Conservation (phyloP, 2,888 invertebrate genomes). For the Leucophenga montana region DNA sequence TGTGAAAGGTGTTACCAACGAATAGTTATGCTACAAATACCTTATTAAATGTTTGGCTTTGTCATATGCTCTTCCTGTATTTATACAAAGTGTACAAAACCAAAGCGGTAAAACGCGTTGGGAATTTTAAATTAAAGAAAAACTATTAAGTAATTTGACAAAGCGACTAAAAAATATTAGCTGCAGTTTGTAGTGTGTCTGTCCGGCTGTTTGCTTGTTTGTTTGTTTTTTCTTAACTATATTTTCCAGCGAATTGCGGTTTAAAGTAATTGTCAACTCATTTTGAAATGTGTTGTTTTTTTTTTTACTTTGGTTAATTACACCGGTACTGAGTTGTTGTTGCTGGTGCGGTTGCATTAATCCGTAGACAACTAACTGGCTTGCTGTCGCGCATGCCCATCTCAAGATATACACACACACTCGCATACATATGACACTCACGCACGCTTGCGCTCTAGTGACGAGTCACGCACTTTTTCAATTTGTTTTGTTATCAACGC, state of each 20-base stretch:
- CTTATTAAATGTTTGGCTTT: slow-evolving; percentile 2
- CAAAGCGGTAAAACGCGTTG: slow-evolving; percentile 48
- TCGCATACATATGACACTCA: slow-evolving; percentile 21
- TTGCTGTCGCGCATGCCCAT: slow-evolving; percentile 25
- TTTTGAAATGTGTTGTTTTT: neutral
- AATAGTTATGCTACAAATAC: neutral
- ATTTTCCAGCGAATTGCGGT: slow-evolving; percentile 29
- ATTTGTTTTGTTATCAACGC: slow-evolving; percentile 60
- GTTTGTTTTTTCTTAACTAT: neutral
- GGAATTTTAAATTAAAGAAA: slow-evolving; percentile 44
- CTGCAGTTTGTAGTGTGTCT: no score
- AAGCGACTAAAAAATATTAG: neutral
- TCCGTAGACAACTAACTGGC: neutral
- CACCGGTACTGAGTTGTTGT: no score
- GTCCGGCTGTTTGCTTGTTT: neutral
- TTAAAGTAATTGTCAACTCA: slow-evolving; percentile 36
- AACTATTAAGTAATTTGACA: slow-evolving; percentile 51
- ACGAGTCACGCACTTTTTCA: slow-evolving; percentile 60
- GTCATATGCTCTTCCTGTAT: neutral
- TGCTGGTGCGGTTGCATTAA: slow-evolving; percentile 1
- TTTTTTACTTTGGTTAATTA: neutral
- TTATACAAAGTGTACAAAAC: slow-evolving; percentile 5
- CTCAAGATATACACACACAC: slow-evolving; percentile 28
- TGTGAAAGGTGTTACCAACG: no score
- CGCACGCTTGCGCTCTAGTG: slow-evolving; percentile 25